These are phyloP conservation scores for Lacerta viridis DNA, from an alignment of 2,797 vertebrate genomes.

Conservation along the genomic window DNA sequence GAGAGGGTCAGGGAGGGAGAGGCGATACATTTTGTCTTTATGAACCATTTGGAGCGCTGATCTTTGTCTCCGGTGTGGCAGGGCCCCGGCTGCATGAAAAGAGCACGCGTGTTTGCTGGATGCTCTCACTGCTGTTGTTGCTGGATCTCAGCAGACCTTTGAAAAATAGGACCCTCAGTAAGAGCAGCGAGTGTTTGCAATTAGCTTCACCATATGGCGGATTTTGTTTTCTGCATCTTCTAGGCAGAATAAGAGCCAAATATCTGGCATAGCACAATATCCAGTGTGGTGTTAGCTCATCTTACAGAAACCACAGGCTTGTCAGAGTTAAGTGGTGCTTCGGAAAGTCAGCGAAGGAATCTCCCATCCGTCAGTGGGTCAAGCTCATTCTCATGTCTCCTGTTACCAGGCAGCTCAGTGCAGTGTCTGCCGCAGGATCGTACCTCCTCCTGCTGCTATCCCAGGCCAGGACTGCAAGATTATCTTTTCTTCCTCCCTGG, in stretches of 20 bases:
- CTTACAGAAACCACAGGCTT: conserved; percentile 5
- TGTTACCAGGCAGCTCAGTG: neutral
- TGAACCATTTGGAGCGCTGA: neutral
- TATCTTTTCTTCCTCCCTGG: neutral
- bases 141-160: conserved; percentile 63
- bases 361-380: conserved; percentile 3
- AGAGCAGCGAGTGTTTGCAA: conserved; percentile 73
- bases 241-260: conserved; percentile 56
- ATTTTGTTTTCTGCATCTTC: conserved; percentile 60
- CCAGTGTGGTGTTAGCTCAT: conserved; percentile 38
- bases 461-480: neutral
- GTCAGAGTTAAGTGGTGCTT: conserved; percentile 30
- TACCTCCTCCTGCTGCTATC: neutral
- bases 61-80: neutral
- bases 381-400: neutral
- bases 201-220: conserved; percentile 70
- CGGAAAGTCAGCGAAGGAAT: conserved; percentile 20
- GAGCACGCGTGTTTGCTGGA: conserved; percentile 19
- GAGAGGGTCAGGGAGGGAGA: neutral
- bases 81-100: conserved; percentile 25
- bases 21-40: neutral
- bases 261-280: conserved; percentile 60
- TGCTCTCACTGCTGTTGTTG: conserved; percentile 45
- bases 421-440: neutral
- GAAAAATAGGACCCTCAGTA: conserved; percentile 64